Evolutionary conservation across 2,797 vertebrate species (phyloP), one percentile per base, ranked within the genome.

Genomic region (Eutrigla gurnardus): DNA sequence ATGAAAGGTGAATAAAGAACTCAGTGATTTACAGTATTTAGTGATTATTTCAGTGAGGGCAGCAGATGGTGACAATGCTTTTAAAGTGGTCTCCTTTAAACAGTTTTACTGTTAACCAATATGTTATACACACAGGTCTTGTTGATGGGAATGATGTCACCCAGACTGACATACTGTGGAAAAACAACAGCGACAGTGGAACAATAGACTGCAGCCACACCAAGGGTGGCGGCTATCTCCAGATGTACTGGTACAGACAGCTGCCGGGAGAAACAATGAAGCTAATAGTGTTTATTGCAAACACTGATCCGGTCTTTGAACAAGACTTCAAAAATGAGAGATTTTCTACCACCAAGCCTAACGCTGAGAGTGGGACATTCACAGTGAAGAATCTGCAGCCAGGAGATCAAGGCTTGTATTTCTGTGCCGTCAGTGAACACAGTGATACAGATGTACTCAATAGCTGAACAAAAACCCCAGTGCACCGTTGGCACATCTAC

Each of bases 221-320:
- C 0, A 87, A 81, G 53, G 82, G n/a, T 12, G 0, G 0, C 4
- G 0, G 0, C 0, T 74, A 85, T 10, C 8, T 0, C 50, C 63
- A 57, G 18, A 90, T 91, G 88, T 89, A 87, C 81, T 90, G 91
- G 90, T 92, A 75, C 75, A 45, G 64, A 66, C 86, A 74, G 64
- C 65, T n/a, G 17, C 70, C 75, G 1, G 83, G 83, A 73, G 33
- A 80, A 61, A 17, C n/a, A 11, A 50, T 50, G 70, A 6, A 59
- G 39, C 55, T 3, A 1, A 36, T 73, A 0, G 69, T 60, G 5
- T 69, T 4, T 1, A 73, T 53, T 4, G 7, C 1, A 46, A 13
- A 1, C 0, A 45, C 3, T 15, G 47, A 32, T 32, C 50, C 11
- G 5, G 50, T 32, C 11, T 33, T 53, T 50, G 50, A 11, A 32